Evolutionary conservation across 2,113 vertebrate species (phyloP).

Genomic region (Lota lota): DNA sequence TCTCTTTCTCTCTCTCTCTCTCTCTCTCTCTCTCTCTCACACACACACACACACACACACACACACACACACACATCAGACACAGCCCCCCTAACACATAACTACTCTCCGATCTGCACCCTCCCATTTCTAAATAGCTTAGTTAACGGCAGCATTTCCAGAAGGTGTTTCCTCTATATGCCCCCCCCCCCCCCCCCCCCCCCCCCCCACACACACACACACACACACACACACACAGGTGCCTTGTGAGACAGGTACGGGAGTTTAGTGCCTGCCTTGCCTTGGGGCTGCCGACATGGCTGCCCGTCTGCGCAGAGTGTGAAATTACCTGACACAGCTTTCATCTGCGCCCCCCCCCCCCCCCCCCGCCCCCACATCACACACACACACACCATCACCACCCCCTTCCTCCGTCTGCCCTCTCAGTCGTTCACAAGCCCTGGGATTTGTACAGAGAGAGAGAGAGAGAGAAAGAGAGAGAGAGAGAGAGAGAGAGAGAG

Average conservation of each 20-base stretch:
- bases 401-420: no score
- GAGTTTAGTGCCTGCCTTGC: slow-evolving; percentile 35
- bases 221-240: no score
- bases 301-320: slow-evolving; percentile 60
- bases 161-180: slow-evolving; percentile 50
- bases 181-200: slow-evolving; percentile 1
- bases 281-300: slow-evolving; percentile 55
- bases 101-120: no score
- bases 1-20: background rate
- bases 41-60: slow-evolving; percentile 42
- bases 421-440: slow-evolving; percentile 7
- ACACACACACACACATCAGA: background rate
- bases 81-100: background rate
- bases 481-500: background rate
- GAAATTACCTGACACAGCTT: slow-evolving; percentile 68
- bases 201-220: slow-evolving; percentile 5
- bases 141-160: slow-evolving; percentile 59
- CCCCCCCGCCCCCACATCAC: background rate
- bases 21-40: slow-evolving; percentile 2
- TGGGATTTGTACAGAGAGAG: slow-evolving; percentile 27
- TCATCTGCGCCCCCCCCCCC: slow-evolving; percentile 40
- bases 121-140: slow-evolving; percentile 47
- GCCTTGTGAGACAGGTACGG: slow-evolving; percentile 64
- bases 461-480: slow-evolving; percentile 4
- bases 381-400: no score